Evolutionary conservation across 2,888 invertebrate genomes (phyloP), one percentile per base, ranked within the genome.

Genomic region (Leptinotarsa tumamoca): DNA sequence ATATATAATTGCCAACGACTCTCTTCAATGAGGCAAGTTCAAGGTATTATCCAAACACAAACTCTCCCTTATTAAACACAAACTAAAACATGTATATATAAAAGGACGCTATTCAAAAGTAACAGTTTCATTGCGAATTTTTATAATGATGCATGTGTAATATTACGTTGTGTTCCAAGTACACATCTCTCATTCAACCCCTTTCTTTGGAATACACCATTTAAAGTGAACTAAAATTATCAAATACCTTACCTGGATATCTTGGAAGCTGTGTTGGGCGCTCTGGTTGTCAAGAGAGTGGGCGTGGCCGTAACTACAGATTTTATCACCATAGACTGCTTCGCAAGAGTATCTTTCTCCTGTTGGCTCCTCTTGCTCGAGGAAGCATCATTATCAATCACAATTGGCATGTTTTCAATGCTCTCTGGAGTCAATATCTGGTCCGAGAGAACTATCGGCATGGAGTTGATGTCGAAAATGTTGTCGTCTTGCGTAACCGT

Each of bases 391-490:
- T 75, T 71, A 13, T 72, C 73, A 14, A 80, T 75, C 15, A 82
- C 78, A 66, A 82, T 78, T 0, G 93, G 93, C 91, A 93, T 92
- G 83, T 92, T 92, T 81, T 93, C 93, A 71, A 93, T 92, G 82
- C 88, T 92, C 83, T 93, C 93, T 0, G 93, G 91, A 0, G 92
- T 92, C 75, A 94, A 87, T 58, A 92, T 90, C 82, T 94, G 94
- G 81, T 94, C 94, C 51, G 93, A 93, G 61, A 94, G 86, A 4
- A 94, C 93, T 78, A 94, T 93, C 1, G 94, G 94, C 93, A 94
- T 94, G 2, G 93, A 93, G 86, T 93, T 93, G 52, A 94, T 94
- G 85, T 95, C 94, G 80, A 94, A 92, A 79, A 92, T 87, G 74
- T 89, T 85, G 78, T 91, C 91, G 69, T 85, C 83, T 13, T 69